Base-by-base conservation (phyloP, 2,888 invertebrate genomes). In the Liodrosophila aerea region DNA sequence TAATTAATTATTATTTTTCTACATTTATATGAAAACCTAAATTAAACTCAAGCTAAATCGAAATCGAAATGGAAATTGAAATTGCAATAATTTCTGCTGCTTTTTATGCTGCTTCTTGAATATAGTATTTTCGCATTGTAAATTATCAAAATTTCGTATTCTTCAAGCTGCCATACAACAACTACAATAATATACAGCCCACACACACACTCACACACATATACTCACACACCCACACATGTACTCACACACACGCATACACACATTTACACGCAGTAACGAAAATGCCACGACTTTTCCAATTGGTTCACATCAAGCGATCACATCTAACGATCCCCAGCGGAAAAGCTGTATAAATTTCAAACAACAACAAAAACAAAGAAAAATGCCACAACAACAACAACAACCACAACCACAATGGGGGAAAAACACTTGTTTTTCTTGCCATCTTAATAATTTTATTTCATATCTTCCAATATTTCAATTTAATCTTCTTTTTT, bases 91-190 rank as follows among this genome's bases (percentile, higher is more conserved):
- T 13, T 39, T 30, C 54, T 68, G 58, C 62, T 54, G 60, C 63
- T 66, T 52, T 50, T 65, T 58, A 34, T 54, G 52, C 56, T 53
- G 60, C 45, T 39, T 50, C 39, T 52, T 51, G 44, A 65, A 51
- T 36, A 22, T 22, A 22, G 2, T 36, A 44, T 31, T 43, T 46
- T 47, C 36, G 37, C 5, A 16, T 15, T 63, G 47, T 67, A 60
- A 39, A 60, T 60, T 68, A 60, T 67, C 57, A 15, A 69, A 66
- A 65, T 68, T 22, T 66, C 59, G 61, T 81, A 78, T 72, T 80
- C 72, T 82, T 80, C 83, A 72, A 82, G 83, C 80, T 80, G 80
- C 80, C 80, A 80, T 82, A 71, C 63, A 68, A 71, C 45, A 71
- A 61, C 47, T 54, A 64, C 54, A 60, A 76, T 53, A 60, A 64